Conservation (phyloP, 2,797 vertebrate genomes). For the Discoglossus pictus region DNA sequence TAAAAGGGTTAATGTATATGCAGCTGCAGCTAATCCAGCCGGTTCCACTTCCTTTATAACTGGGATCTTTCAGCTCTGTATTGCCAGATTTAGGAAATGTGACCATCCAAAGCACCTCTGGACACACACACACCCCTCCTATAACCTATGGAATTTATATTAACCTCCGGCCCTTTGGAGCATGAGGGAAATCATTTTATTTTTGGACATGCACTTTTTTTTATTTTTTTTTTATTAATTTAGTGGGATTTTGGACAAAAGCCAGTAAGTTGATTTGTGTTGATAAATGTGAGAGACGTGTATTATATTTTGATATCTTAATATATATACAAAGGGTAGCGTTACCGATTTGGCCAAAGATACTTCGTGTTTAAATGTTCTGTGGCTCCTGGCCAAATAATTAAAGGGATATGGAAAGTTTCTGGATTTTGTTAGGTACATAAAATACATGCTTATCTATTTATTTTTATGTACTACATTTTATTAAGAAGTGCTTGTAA, state of each 20-base stretch:
- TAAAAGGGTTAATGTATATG: constrained; percentile 61
- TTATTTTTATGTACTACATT: too few relatives aligned
- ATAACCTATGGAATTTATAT: constrained; percentile 61
- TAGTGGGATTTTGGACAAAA: rapidly evolving
- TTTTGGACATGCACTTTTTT: constrained; percentile 34
- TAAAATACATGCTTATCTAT: too few relatives aligned
- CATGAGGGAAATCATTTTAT: constrained; percentile 20
- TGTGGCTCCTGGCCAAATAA: too few relatives aligned
- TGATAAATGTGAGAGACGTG: too few relatives aligned
- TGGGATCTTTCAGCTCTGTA: constrained; percentile 51
- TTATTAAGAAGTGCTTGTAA: too few relatives aligned
- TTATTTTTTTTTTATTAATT: rapidly evolving
- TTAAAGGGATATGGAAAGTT: too few relatives aligned
- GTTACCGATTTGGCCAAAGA: too few relatives aligned
- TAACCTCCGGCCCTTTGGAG: constrained; percentile 57
- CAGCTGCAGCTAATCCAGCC: constrained; percentile 60
- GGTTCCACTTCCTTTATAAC: constrained; percentile 63
- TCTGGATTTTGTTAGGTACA: too few relatives aligned
- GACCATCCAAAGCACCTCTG: constrained; percentile 59
- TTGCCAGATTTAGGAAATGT: constrained; percentile 63
- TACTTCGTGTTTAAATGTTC: too few relatives aligned
- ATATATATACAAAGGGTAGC: too few relatives aligned
- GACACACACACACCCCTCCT: constrained; percentile 46
- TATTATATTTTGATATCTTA: too few relatives aligned
- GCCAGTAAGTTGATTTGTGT: constrained; percentile 22